Conservation (phyloP, 1,140 invertebrate genomes). For the Lepidotrigona ventralis region DNA sequence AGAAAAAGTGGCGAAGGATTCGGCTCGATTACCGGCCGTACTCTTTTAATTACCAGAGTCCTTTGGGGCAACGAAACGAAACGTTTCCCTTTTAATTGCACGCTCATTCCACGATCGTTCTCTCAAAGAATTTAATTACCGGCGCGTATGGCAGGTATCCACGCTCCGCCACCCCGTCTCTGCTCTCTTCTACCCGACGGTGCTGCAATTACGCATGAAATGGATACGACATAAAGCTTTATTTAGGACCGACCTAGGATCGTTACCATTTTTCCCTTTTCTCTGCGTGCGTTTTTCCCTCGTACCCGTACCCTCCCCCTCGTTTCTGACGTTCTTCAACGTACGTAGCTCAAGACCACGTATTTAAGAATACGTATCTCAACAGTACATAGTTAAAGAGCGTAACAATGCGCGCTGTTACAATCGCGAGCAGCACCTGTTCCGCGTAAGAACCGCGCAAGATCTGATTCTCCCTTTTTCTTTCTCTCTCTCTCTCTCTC, state of each 20-base stretch:
- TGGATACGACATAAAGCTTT: constrained; percentile 70
- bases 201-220: constrained; percentile 67
- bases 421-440: constrained; percentile 40
- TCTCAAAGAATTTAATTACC: constrained; percentile 80
- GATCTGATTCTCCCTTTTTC: too few species aligned
- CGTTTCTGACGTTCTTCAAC: not conserved
- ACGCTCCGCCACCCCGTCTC: constrained; percentile 46
- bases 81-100: constrained; percentile 80
- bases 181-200: constrained; percentile 30
- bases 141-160: constrained; percentile 65
- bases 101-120: constrained; percentile 78
- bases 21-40: constrained; percentile 74
- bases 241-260: constrained; percentile 61
- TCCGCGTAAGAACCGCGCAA: constrained; percentile 29
- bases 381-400: not conserved
- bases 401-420: constrained; percentile 22
- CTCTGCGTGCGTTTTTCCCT: constrained; percentile 1
- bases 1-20: constrained; percentile 58
- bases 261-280: constrained; percentile 37
- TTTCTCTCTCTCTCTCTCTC: not conserved
- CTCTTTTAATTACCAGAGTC: constrained; percentile 79
- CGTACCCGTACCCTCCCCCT: not conserved
- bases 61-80: constrained; percentile 73
- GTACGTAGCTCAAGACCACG: not conserved
- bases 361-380: not conserved